Evolutionary conservation across 2,113 vertebrate species (phyloP), one percentile per base, ranked within the genome.

Genomic region (Microcebus ravelobensis): DNA sequence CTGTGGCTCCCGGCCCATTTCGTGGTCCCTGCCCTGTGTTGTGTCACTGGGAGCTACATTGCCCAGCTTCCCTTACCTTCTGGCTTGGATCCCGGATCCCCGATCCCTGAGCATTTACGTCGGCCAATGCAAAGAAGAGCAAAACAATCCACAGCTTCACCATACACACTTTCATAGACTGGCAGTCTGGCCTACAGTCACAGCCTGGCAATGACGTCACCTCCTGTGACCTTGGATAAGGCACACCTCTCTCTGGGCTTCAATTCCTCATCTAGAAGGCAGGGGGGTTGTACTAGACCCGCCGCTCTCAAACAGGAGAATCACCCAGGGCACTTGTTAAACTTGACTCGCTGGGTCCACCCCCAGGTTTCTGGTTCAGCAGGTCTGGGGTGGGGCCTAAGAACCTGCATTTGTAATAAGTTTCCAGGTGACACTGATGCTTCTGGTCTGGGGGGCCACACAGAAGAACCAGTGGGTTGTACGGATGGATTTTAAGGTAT

Each of bases 11-110:
- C 34, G n/a, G 29, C 36, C 45, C 80, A 15, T 25, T 59, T 82
- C 57, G 8, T 59, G 36, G 74, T 76, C 65, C 76, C 36, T 39
- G 52, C 63, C 74, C 23, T 84, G 6, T 42, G 59, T 90, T 42
- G 23, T 52, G 73, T 84, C 36, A 13, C 15, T 65, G 45, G 61
- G 94, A 76, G 27, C 76, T 96, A 81, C 83, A 67, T 81, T 95
- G 93, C 79, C 87, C 87, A 91, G 90, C 4, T 20, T 92, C 52
- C 55, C 52, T 85, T 61, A 50, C 36, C 52, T 20, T 50, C 42
- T 48, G 27, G 73, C 73, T 27, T 42, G 12, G 42, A 76, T 59
- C 45, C 21, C 8, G 42, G 42, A 76, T 76, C 70, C 70, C 70
- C 25, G 12, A 73, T 57, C 45, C 21, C 50, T 36, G 20, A 29